Conservation (phyloP, 2,888 invertebrate species). For the Monoplex corrugatus region DNA sequence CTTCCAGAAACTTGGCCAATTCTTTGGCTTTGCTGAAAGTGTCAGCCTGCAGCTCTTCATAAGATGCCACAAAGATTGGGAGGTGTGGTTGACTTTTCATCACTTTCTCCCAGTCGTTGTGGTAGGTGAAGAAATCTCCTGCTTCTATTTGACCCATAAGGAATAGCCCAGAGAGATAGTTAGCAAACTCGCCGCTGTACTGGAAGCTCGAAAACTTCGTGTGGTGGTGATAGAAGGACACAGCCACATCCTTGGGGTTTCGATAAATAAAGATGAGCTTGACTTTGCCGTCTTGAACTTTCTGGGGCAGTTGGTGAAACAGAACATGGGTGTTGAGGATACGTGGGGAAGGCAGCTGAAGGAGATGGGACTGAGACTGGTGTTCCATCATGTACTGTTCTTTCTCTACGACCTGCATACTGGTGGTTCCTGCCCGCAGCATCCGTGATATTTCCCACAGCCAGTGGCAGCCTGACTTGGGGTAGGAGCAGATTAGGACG, state of each 20-base stretch:
- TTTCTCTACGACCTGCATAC: slow-evolving; percentile 43
- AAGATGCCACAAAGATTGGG: slow-evolving; percentile 44
- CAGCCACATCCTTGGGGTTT: slow-evolving; percentile 59
- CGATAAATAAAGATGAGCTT: slow-evolving; percentile 55
- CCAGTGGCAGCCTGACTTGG: slow-evolving; percentile 58
- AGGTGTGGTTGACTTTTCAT: slow-evolving; percentile 44
- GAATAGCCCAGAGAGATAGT: slow-evolving; percentile 48
- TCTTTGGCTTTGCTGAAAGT: slow-evolving; percentile 16
- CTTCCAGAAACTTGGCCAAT: slow-evolving; percentile 47
- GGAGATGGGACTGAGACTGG: slow-evolving; percentile 2
- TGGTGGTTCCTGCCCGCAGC: slow-evolving; percentile 43
- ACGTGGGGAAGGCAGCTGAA: slow-evolving; percentile 51
- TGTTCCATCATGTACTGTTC: slow-evolving; percentile 55
- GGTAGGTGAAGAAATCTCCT: slow-evolving; percentile 44
- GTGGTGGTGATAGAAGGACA: slow-evolving; percentile 56
- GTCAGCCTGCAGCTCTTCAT: slow-evolving; percentile 52
- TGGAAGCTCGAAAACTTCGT: slow-evolving; percentile 26
- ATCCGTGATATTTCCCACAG: slow-evolving; percentile 58
- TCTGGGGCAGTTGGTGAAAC: slow-evolving; percentile 36
- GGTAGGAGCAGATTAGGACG: slow-evolving; percentile 50
- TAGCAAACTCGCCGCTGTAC: slow-evolving; percentile 36
- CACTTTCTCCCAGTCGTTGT: slow-evolving; percentile 50
- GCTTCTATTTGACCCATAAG: slow-evolving; percentile 42
- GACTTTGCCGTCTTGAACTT: slow-evolving; percentile 39
- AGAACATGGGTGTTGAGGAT: slow-evolving; percentile 55